phyloP scores from a whole-genome alignment of 2,113 vertebrate genomes.

The Prietella phreatophila region DNA sequence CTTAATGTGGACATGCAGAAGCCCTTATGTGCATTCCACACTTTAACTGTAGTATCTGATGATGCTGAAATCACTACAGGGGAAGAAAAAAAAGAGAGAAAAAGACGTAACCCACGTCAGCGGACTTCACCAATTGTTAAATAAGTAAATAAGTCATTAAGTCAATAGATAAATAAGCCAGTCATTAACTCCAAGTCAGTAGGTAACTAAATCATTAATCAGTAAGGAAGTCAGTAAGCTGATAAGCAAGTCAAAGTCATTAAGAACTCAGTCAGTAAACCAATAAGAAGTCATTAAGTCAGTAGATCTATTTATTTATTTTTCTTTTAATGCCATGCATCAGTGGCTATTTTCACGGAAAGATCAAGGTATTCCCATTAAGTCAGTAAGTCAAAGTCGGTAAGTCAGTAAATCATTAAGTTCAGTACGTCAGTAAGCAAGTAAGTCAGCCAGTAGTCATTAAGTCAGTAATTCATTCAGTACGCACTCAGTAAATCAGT shows the following conservation, averaged over 20 bases:
- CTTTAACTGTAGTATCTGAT: conserved; percentile 97
- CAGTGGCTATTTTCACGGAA: no score
- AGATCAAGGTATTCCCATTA: no score
- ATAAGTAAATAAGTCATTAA: neutral
- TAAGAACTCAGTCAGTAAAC: neutral
- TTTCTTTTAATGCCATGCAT: no score
- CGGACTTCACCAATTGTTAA: neutral
- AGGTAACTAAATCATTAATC: neutral
- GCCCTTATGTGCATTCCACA: conserved; percentile 99
- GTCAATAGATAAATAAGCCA: neutral
- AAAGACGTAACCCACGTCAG: neutral
- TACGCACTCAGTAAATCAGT: neutral
- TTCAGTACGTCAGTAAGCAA: neutral
- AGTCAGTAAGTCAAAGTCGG: neutral
- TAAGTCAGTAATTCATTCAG: neutral
- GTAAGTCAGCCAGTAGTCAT: no score
- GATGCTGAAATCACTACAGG: conserved; percentile 93
- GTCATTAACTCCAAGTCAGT: neutral
- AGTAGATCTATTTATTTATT: neutral
- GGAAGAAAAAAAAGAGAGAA: conserved; percentile 44
- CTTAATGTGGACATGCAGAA: conserved; percentile 99
- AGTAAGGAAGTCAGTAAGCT: neutral
- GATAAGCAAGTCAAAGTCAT: neutral
- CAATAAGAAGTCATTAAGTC: neutral
- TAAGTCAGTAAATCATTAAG: neutral